A percentile compares a stretch with the other conserved stretches of the same genome.
These are phyloP conservation scores for Siderastrea siderea DNA, from an alignment of 92 coral and sea anemone species.

Conservation along the genomic window DNA sequence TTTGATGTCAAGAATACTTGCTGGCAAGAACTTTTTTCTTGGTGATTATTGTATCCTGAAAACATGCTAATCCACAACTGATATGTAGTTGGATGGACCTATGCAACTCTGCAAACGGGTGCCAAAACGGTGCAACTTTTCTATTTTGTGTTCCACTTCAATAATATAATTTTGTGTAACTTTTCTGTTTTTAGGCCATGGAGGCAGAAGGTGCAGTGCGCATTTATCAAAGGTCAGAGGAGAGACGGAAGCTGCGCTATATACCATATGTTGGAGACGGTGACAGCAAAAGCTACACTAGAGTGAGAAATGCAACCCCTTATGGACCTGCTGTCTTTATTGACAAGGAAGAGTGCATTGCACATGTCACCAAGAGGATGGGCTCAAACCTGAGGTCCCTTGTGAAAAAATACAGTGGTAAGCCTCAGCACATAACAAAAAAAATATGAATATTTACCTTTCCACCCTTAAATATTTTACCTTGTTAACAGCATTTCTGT, in stretches of 20 bases:
- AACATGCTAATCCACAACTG: too few species aligned
- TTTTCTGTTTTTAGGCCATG: slow-evolving; percentile 24
- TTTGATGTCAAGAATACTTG: too few species aligned
- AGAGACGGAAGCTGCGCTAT: slow-evolving; percentile 32
- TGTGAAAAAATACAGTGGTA: slow-evolving; percentile 57
- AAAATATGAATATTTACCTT: too few species aligned
- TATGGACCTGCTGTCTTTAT: slow-evolving; percentile 2
- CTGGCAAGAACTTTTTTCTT: too few species aligned
- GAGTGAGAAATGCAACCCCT: neutral
- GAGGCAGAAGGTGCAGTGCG: slow-evolving; percentile 53
- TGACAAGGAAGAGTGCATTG: slow-evolving; percentile 4
- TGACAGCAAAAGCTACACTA: slow-evolving; percentile 2
- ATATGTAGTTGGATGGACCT: too few species aligned
- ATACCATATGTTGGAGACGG: slow-evolving; percentile 34
- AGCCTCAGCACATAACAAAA: neutral
- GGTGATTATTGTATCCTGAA: too few species aligned
- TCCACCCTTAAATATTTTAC: neutral
- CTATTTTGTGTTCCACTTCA: too few species aligned
- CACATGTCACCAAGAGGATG: neutral
- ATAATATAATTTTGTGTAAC: too few species aligned
- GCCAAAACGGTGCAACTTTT: too few species aligned
- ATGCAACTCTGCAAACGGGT: too few species aligned
- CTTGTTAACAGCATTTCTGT: neutral
- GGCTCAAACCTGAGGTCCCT: neutral
- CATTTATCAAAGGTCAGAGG: slow-evolving; percentile 8